Evolutionary conservation across 2,797 vertebrate genomes (phyloP).

Genomic region (Scomberomorus guttatus): DNA sequence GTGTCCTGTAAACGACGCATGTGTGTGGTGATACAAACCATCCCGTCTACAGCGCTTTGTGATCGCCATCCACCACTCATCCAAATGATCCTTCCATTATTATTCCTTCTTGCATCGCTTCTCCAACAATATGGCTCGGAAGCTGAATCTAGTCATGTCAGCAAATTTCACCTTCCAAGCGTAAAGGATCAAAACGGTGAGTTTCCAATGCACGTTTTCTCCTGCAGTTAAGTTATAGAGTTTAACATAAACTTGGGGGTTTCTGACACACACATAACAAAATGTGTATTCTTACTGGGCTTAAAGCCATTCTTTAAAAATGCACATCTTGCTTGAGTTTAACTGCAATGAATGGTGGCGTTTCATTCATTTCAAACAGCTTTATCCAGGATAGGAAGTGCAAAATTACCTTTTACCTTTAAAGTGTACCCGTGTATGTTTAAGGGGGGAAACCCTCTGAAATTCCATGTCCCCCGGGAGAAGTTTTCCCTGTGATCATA

Average conservation of each 20-base stretch:
- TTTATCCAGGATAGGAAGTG: slow-evolving; percentile 92
- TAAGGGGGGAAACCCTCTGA: slow-evolving; percentile 86
- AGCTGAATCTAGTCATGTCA: slow-evolving; percentile 92
- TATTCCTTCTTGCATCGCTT: slow-evolving; percentile 93
- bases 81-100: slow-evolving; percentile 97
- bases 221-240: slow-evolving; percentile 8
- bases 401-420: slow-evolving; percentile 92
- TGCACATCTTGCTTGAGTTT: slow-evolving; percentile 73
- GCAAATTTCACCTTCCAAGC: slow-evolving; percentile 91
- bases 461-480: slow-evolving; percentile 88
- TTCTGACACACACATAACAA: not conserved
- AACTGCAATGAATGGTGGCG: slow-evolving; percentile 83
- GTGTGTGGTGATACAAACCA: slow-evolving; percentile 88
- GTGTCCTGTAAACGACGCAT: slow-evolving; percentile 86
- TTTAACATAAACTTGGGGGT: slow-evolving; percentile 3
- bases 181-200: slow-evolving; percentile 96
- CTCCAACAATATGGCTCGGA: slow-evolving; percentile 89
- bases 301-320: slow-evolving; percentile 34
- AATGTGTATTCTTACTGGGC: slow-evolving; percentile 25
- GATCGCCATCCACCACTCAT: slow-evolving; percentile 87
- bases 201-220: slow-evolving; percentile 41
- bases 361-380: slow-evolving; percentile 88
- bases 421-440: slow-evolving; percentile 93
- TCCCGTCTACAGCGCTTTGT: slow-evolving; percentile 84
- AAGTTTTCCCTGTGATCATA: slow-evolving; percentile 84